These are phyloP conservation scores for Eleutherodactylus coqui DNA, from an alignment of 2,797 vertebrate species.

Conservation along the genomic window DNA sequence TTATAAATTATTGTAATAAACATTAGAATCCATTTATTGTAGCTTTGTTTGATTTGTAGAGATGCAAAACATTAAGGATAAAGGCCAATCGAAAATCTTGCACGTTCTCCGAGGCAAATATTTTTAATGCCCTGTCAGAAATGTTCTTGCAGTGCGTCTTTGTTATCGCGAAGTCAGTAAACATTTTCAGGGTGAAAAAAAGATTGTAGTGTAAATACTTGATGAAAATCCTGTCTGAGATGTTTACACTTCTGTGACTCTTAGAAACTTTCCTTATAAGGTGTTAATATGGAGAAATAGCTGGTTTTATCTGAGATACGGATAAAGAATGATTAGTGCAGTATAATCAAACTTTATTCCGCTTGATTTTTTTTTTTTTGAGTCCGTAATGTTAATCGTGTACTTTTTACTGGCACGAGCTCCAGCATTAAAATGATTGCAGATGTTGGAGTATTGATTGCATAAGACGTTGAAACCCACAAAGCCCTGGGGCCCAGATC, in stretches of 20 bases:
- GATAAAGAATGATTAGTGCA: conserved; percentile 74
- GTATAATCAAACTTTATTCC: conserved; percentile 74
- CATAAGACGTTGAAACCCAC: conserved; percentile 75
- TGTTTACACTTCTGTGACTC: conserved; percentile 68
- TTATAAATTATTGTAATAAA: conserved; percentile 44
- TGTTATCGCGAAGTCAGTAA: background rate
- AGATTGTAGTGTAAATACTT: conserved; percentile 74
- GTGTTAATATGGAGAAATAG: conserved; percentile 66
- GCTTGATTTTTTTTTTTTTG: conserved; percentile 73
- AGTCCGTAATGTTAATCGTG: conserved; percentile 70
- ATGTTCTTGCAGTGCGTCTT: background rate
- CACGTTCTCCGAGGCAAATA: background rate
- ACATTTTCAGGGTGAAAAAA: background rate
- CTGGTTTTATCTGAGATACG: conserved; percentile 65
- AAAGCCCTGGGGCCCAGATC: conserved; percentile 71
- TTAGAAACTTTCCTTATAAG: conserved; percentile 76
- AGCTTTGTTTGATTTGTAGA: background rate
- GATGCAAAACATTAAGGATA: background rate
- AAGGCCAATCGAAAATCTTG: background rate
- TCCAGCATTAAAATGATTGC: conserved; percentile 74
- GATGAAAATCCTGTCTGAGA: conserved; percentile 68
- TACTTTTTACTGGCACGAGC: conserved; percentile 74
- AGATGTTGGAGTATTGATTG: conserved; percentile 79
- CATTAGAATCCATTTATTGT: background rate
- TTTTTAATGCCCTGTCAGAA: background rate